These are phyloP conservation scores for Myanophis thanlyinensis DNA, from an alignment of 2,113 vertebrate genomes.

Conservation along the genomic window DNA sequence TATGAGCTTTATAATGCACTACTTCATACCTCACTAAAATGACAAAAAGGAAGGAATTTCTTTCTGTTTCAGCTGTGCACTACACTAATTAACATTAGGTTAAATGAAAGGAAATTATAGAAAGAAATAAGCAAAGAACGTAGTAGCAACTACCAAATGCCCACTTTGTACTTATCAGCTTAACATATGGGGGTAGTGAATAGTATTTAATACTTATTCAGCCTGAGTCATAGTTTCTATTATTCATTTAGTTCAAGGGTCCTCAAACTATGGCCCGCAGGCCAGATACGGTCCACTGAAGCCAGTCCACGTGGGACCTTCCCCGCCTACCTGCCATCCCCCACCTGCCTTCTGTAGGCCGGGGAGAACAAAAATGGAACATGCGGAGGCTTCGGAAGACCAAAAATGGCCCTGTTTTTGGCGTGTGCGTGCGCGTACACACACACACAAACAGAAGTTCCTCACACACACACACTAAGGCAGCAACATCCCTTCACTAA, in stretches of 20 bases:
- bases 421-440: too few species aligned
- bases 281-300: too few species aligned
- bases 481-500: too few species aligned
- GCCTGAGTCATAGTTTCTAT: not conserved
- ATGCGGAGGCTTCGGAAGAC: too few species aligned
- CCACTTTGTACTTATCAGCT: not conserved
- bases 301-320: too few species aligned
- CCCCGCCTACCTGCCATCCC: too few species aligned
- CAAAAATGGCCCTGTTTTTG: too few species aligned
- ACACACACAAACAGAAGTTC: too few species aligned
- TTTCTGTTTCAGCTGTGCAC: not conserved
- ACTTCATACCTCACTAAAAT: not conserved
- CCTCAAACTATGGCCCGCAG: too few species aligned
- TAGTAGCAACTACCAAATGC: not conserved
- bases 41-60: not conserved
- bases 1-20: not conserved
- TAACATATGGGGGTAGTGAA: not conserved
- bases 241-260: not conserved
- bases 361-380: too few species aligned
- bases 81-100: not conserved
- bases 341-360: too few species aligned
- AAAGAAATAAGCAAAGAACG: not conserved
- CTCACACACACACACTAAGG: too few species aligned
- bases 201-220: not conserved
- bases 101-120: not conserved